phyloP scores from a whole-genome alignment of 1,140 invertebrate species.

The Caerostris extrusa region DNA sequence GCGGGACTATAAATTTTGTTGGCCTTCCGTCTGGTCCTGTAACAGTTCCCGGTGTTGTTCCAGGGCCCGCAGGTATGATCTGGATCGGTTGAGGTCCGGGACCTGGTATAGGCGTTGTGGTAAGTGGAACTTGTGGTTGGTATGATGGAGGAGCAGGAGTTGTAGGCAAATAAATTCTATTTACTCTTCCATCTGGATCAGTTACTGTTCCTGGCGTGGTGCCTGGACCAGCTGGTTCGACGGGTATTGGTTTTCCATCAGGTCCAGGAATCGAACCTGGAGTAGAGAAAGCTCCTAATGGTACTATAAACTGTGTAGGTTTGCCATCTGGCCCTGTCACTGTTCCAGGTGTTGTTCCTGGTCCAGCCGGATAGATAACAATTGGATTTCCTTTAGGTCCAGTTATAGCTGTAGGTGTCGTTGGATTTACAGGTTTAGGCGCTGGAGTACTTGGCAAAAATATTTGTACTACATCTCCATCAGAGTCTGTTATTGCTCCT shows the following conservation, averaged over 20 bases:
- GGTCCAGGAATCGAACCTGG: conserved; percentile 49
- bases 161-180: conserved; percentile 20
- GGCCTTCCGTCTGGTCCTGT: conserved; percentile 19
- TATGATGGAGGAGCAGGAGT: background rate
- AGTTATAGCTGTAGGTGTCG: background rate
- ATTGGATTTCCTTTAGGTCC: conserved; percentile 24
- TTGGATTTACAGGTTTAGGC: background rate
- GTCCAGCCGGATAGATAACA: conserved; percentile 5
- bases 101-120: background rate
- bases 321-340: conserved; percentile 12
- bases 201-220: conserved; percentile 47
- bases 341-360: conserved; percentile 26
- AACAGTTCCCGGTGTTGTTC: conserved; percentile 10
- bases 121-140: background rate
- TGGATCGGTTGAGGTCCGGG: background rate
- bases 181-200: conserved; percentile 36
- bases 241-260: conserved; percentile 16
- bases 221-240: conserved; percentile 45
- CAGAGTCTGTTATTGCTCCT: conserved; percentile 16
- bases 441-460: background rate
- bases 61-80: conserved; percentile 36
- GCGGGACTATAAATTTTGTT: background rate
- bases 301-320: background rate
- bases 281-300: background rate
- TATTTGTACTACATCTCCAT: background rate